These are phyloP conservation scores for Chrysocyon brachyurus DNA, from an alignment of 2,797 vertebrate species.

Conservation along the genomic window DNA sequence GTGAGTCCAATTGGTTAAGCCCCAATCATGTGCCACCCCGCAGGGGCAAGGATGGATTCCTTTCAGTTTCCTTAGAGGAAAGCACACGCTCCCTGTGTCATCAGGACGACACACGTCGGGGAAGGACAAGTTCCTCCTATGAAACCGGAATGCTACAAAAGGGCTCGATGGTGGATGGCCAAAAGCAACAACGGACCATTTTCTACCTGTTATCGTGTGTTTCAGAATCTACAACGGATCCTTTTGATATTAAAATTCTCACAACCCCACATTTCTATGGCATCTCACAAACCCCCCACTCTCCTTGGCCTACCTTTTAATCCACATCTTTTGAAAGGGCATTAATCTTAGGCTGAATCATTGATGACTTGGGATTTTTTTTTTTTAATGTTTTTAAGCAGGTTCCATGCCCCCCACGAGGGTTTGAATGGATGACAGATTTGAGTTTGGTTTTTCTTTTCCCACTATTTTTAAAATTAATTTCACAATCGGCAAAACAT, in stretches of 20 bases:
- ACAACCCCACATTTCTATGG: background rate
- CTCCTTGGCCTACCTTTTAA: conserved; percentile 32
- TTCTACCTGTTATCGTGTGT: background rate
- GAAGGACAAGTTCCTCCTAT: background rate
- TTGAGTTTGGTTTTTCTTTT: background rate
- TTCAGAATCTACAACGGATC: background rate
- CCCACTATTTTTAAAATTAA: background rate
- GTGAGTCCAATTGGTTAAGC: background rate
- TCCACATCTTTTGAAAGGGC: conserved; percentile 18
- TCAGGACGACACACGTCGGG: background rate
- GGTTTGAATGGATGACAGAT: background rate
- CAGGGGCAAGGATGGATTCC: background rate
- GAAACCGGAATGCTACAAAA: conserved; percentile 24
- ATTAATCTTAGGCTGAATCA: conserved; percentile 1
- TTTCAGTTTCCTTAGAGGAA: conserved; percentile 36
- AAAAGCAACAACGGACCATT: background rate
- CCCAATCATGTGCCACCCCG: background rate
- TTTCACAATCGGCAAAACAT: conserved; percentile 26
- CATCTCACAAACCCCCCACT: background rate
- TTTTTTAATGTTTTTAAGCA: background rate
- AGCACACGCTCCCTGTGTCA: background rate
- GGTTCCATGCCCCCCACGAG: background rate
- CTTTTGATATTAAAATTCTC: background rate
- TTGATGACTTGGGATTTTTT: background rate
- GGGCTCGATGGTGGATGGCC: background rate